phyloP scores from a whole-genome alignment of 2,797 vertebrate genomes.

The Antrozous pallidus region DNA sequence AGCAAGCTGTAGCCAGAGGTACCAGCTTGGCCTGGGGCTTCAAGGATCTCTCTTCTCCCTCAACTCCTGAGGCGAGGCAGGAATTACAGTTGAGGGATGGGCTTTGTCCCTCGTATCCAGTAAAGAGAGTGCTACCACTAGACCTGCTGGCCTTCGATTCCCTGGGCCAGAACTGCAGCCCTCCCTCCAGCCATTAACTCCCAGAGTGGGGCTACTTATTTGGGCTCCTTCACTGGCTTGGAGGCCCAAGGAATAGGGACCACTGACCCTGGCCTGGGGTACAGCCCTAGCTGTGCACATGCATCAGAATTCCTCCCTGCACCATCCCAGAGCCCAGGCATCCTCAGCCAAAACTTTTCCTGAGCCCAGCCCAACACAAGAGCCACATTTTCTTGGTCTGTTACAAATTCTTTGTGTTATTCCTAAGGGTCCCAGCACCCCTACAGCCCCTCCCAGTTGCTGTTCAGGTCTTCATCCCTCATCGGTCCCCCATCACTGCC shows the following conservation, averaged over 20 bases:
- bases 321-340: background rate
- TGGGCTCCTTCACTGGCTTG: background rate
- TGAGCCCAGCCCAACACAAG: background rate
- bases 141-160: slow-evolving; percentile 51
- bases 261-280: background rate
- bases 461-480: background rate
- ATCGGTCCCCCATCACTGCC: fast-evolving
- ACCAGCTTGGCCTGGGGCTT: background rate
- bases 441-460: background rate
- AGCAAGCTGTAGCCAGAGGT: slow-evolving; percentile 88
- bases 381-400: background rate
- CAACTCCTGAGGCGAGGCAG: background rate
- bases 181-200: background rate
- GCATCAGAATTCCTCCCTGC: background rate
- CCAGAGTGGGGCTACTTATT: background rate
- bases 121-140: slow-evolving; percentile 63
- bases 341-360: background rate
- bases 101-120: slow-evolving; percentile 28
- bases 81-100: background rate
- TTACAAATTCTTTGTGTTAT: background rate
- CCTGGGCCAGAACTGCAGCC: background rate
- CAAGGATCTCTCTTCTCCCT: background rate
- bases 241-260: background rate
- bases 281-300: background rate
- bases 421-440: slow-evolving; percentile 37